Conservation (phyloP, 2,113 vertebrate species). For the Dunckerocampus dactyliophorus region DNA sequence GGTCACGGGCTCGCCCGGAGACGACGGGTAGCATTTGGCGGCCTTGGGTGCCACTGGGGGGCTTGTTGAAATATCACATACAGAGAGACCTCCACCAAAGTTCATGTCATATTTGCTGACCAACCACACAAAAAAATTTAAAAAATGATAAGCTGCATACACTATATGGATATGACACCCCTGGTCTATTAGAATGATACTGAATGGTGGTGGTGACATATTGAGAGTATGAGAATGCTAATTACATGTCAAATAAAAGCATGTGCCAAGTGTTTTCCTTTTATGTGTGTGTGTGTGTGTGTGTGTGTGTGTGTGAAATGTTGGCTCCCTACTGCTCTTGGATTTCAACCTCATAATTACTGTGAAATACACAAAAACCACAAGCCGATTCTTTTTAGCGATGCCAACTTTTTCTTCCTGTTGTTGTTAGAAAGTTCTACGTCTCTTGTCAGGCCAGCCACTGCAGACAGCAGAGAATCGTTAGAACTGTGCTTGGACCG, state of each 20-base stretch:
- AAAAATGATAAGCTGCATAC: too few relatives aligned
- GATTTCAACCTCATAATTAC: conserved; percentile 16
- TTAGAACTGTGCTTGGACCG: not conserved
- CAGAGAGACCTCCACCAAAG: too few relatives aligned
- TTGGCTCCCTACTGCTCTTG: not conserved
- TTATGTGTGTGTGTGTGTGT: too few relatives aligned
- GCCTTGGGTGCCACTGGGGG: not conserved
- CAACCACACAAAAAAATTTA: conserved; percentile 5
- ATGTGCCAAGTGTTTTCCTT: not conserved
- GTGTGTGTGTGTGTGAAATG: not conserved
- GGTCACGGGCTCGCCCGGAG: too few relatives aligned
- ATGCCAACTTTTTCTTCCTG: conserved; percentile 19
- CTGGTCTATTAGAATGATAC: not conserved
- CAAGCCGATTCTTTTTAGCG: conserved; percentile 4
- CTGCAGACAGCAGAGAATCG: not conserved
- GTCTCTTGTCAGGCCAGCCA: not conserved
- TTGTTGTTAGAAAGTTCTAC: not conserved
- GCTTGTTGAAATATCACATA: conserved; percentile 40
- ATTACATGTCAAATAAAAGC: not conserved
- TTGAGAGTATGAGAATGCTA: not conserved
- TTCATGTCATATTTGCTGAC: too few relatives aligned
- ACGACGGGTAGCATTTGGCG: too few relatives aligned
- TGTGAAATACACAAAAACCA: conserved; percentile 21
- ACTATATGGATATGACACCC: not conserved
- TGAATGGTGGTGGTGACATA: not conserved